A percentile compares a stretch with the other conserved stretches of the same genome.
These are phyloP conservation scores for Ctena decussata DNA, from an alignment of 2,888 invertebrate genomes.

Conservation along the genomic window DNA sequence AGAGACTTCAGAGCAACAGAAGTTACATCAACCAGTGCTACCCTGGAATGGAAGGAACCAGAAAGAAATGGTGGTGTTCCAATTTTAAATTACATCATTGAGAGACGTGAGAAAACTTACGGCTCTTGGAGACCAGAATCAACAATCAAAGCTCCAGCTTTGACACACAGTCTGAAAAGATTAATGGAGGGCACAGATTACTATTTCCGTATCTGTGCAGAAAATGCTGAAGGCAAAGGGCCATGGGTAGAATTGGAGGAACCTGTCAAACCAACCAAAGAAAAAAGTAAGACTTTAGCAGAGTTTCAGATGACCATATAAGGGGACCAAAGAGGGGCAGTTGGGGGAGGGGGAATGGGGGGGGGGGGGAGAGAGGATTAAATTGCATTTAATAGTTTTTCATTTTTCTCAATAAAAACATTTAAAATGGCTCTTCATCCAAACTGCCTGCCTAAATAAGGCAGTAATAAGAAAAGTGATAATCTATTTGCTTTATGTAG, in stretches of 20 bases:
- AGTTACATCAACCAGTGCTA: conserved; percentile 72
- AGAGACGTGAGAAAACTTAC: conserved; percentile 80
- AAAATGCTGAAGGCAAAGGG: conserved; percentile 84
- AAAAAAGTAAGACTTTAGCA: conserved; percentile 63
- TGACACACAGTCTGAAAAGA: conserved; percentile 74
- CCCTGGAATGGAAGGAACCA: conserved; percentile 86
- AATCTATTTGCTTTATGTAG: no score
- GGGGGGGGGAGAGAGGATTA: no score
- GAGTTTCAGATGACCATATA: no score
- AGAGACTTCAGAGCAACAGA: conserved; percentile 75
- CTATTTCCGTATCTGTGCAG: conserved; percentile 84
- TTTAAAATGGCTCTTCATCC: no score
- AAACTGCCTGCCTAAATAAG: no score
- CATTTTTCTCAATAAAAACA: no score
- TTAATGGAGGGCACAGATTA: conserved; percentile 84
- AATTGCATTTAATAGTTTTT: no score
- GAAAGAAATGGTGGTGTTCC: conserved; percentile 84
- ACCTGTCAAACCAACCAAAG: conserved; percentile 76
- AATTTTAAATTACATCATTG: conserved; percentile 81
- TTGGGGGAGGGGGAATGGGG: no score
- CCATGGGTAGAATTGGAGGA: conserved; percentile 77
- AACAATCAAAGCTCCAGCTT: conserved; percentile 73
- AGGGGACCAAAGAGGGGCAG: no score
- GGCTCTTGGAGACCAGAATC: conserved; percentile 80
- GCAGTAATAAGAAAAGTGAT: no score